phyloP scores from a whole-genome alignment of 2,888 invertebrate genomes.

The Cryptocephalus moraei region DNA sequence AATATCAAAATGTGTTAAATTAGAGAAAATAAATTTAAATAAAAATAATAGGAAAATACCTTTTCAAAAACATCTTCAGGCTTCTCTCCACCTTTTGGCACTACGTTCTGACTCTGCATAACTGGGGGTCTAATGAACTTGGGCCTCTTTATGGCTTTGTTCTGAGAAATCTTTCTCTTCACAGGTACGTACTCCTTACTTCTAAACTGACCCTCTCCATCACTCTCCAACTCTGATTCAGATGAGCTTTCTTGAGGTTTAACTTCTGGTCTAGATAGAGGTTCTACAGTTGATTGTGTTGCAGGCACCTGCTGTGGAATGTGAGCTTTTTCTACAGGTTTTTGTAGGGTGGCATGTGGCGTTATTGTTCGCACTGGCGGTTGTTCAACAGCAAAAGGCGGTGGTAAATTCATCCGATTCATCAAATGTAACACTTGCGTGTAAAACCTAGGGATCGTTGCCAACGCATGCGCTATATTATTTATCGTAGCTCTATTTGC shows the following conservation, averaged over 20 bases:
- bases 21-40: too few relatives aligned
- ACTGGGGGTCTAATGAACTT: slow-evolving; percentile 41
- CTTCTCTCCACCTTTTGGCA: slow-evolving; percentile 29
- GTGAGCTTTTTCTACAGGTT: slow-evolving; percentile 35
- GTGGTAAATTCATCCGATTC: slow-evolving; percentile 87
- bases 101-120: slow-evolving; percentile 12
- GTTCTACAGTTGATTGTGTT: slow-evolving; percentile 23
- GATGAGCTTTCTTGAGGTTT: slow-evolving; percentile 21
- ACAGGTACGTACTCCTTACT: slow-evolving; percentile 38
- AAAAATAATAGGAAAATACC: slow-evolving; percentile 8
- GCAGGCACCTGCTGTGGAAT: not conserved
- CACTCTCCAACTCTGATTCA: slow-evolving; percentile 59
- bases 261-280: slow-evolving; percentile 32
- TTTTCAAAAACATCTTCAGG: slow-evolving; percentile 48
- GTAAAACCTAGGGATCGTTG: slow-evolving; percentile 73
- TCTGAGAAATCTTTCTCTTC: slow-evolving; percentile 38
- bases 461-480: slow-evolving; percentile 68
- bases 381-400: slow-evolving; percentile 58
- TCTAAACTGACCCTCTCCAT: slow-evolving; percentile 34
- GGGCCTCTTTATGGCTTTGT: slow-evolving; percentile 44
- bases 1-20: too few relatives aligned
- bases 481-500: slow-evolving; percentile 61
- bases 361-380: slow-evolving; percentile 20
- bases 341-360: slow-evolving; percentile 29
- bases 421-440: slow-evolving; percentile 79